These are phyloP conservation scores for Octopus bimaculoides DNA, from an alignment of 1,140 invertebrate species.

Conservation along the genomic window DNA sequence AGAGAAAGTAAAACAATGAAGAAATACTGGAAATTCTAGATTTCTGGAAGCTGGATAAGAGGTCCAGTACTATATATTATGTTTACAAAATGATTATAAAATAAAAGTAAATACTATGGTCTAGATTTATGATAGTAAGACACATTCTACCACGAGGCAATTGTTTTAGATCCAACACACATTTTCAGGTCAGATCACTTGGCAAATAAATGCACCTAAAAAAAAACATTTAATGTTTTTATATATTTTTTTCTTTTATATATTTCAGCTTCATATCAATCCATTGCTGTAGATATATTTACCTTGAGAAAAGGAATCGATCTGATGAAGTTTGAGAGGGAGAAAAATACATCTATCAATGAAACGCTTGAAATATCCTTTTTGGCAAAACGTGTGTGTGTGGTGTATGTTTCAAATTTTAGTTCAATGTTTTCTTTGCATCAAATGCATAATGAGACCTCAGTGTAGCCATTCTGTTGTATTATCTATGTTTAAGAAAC, in stretches of 20 bases:
- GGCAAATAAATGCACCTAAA: background rate
- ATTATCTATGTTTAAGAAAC: background rate
- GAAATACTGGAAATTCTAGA: no score
- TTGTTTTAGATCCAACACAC: no score
- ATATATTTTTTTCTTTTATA: background rate
- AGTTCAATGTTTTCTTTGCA: background rate
- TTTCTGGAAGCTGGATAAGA: no score
- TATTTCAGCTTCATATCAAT: constrained; percentile 22
- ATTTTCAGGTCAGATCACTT: no score
- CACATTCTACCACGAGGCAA: no score
- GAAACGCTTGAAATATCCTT: constrained; percentile 24
- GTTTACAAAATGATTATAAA: no score
- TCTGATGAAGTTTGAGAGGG: constrained; percentile 21
- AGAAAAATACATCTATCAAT: constrained; percentile 16
- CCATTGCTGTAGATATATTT: constrained; percentile 17
- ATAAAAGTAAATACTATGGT: no score
- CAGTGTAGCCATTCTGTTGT: background rate
- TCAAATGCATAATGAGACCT: background rate
- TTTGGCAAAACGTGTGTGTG: constrained; percentile 4
- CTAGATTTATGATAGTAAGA: no score
- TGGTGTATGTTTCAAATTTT: background rate
- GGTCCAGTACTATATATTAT: no score
- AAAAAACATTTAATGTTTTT: background rate
- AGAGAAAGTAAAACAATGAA: no score
- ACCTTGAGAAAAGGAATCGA: constrained; percentile 20